Conservation (phyloP, 2,888 invertebrate species). For the Melolontha melolontha region DNA sequence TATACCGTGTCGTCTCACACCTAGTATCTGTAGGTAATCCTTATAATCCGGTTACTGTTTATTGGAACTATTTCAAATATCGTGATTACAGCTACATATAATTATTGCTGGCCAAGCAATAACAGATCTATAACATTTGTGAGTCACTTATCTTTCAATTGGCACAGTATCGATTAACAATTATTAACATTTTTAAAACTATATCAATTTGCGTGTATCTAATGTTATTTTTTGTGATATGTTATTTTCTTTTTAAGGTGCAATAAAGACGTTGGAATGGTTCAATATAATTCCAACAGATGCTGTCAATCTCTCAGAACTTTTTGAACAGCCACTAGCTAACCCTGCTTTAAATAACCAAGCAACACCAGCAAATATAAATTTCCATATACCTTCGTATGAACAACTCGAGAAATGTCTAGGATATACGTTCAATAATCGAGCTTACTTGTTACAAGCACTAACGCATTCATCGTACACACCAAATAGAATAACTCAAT, state of each 20-base stretch:
- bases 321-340: constrained; percentile 55
- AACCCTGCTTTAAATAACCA: constrained; percentile 64
- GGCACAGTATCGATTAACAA: too few species aligned
- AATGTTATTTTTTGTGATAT: too few species aligned
- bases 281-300: constrained; percentile 66
- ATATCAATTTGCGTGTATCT: too few species aligned
- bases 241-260: constrained; percentile 52
- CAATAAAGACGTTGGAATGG: constrained; percentile 61
- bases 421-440: constrained; percentile 84
- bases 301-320: constrained; percentile 54
- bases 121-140: too few species aligned
- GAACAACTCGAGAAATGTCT: constrained; percentile 69
- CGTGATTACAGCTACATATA: too few species aligned
- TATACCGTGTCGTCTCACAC: too few species aligned
- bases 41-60: too few species aligned
- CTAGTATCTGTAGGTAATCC: too few species aligned
- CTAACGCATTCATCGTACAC: constrained; percentile 93
- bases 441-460: constrained; percentile 87
- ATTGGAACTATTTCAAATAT: too few species aligned
- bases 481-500: constrained; percentile 83
- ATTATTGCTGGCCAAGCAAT: too few species aligned
- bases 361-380: constrained; percentile 64
- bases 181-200: too few species aligned
- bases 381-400: constrained; percentile 60
- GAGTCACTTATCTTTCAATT: too few species aligned